A percentile compares a stretch with the other conserved stretches of the same genome.
Evolutionary conservation across 2,113 vertebrate species (phyloP).

Genomic region (Phrynocephalus versicolor): DNA sequence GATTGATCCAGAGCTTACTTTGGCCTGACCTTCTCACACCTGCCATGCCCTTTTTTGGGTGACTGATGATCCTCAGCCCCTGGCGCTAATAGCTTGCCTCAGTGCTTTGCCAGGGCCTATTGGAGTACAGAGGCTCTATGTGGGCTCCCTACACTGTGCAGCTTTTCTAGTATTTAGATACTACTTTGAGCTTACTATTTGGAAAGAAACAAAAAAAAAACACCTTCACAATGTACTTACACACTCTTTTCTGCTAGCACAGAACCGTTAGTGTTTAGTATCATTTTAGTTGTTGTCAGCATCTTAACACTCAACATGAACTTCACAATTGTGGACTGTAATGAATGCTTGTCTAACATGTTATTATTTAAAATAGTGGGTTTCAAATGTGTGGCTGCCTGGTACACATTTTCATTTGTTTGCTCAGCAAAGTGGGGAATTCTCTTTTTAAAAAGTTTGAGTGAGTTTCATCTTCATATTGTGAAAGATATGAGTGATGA

Average conservation of each 20-base stretch:
- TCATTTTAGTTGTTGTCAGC: slow-evolving; percentile 66
- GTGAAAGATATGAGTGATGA: neutral
- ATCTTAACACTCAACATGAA: slow-evolving; percentile 61
- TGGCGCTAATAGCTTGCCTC: too few species aligned
- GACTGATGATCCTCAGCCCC: too few species aligned
- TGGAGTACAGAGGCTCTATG: too few species aligned
- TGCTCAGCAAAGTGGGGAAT: slow-evolving; percentile 38
- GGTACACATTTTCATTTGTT: slow-evolving; percentile 54
- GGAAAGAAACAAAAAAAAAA: slow-evolving; percentile 58
- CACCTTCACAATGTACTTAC: slow-evolving; percentile 26
- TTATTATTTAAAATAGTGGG: slow-evolving; percentile 72
- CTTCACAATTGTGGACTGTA: slow-evolving; percentile 63
- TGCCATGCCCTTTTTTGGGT: too few species aligned
- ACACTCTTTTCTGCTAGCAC: slow-evolving; percentile 56
- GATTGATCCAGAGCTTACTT: too few species aligned
- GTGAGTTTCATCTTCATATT: neutral
- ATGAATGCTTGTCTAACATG: slow-evolving; percentile 60
- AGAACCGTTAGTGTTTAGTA: slow-evolving; percentile 56
- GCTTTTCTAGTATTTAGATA: slow-evolving; percentile 51
- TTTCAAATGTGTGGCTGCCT: slow-evolving; percentile 56
- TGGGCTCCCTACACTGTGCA: too few species aligned
- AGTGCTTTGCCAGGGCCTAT: too few species aligned
- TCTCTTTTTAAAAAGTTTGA: neutral
- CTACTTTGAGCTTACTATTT: slow-evolving; percentile 65
- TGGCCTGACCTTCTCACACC: too few species aligned